Base-by-base conservation (phyloP, 2,888 invertebrate species). In the Drosophila nigricruria region DNA sequence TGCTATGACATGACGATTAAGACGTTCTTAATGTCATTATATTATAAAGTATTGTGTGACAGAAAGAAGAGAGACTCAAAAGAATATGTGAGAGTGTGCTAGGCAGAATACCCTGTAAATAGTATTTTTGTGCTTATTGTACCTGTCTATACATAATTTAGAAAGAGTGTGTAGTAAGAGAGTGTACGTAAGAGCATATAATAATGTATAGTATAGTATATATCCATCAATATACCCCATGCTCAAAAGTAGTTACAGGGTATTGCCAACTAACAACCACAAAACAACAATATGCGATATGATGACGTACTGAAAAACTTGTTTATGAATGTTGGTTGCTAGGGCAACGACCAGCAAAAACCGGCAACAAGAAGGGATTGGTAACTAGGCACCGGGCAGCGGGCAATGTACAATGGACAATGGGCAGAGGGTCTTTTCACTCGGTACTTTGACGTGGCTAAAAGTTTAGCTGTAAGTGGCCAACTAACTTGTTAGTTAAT, bases 241-340 rank as follows among this genome's bases (percentile, higher is more conserved):
- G 16, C 6, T 1, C 0, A 10, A 20, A 9, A 36, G 16, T 10
- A 16, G 30, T 20, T 36, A 27, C 47, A 58, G 58, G 47, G 58
- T 27, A 58, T 27, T 25, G 34, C 27, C 9, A 58, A 32, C 36
- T 52, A 66, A 62, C 47, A 70, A 65, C 54, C 52, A 43, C 57
- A 42, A 57, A 49, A 57, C 61, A 63, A 68, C 60, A 72, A 61
- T 64, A 52, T 52, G 32, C 49, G 47, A 42, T 53, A 75, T 65
- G 63, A 73, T 79, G 87, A 81, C 87, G 80, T 75, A 83, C 72
- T 63, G 64, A 47, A 70, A 82, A 89, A 87, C 88, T 81, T 82
- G 89, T 89, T 88, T 85, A 61, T 66, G 66, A 89, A 88, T 85
- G 84, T 85, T 88, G 89, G 88, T 86, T 85, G 84, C 84, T 88